These are phyloP conservation scores for Zygaena filipendulae DNA, from an alignment of 2,888 invertebrate genomes.

Conservation along the genomic window DNA sequence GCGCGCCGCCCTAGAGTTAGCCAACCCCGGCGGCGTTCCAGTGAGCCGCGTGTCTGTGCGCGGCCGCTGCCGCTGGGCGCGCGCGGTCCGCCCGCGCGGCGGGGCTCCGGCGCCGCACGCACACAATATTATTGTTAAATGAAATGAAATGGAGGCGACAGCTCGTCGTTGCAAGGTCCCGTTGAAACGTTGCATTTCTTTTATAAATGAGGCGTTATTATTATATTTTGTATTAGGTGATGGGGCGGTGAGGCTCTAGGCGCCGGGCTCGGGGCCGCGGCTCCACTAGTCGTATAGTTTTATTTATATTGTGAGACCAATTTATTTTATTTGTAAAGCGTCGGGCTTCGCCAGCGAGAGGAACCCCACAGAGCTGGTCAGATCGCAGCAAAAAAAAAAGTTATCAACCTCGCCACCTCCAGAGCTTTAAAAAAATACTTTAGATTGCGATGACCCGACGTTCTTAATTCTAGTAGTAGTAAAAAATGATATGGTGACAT, in stretches of 20 bases:
- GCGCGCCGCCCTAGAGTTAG: too few relatives aligned
- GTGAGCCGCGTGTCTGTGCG: too few relatives aligned
- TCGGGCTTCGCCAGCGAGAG: slow-evolving; percentile 27
- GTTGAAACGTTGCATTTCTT: slow-evolving; percentile 39
- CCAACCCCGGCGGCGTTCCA: too few relatives aligned
- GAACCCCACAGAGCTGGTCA: too few relatives aligned
- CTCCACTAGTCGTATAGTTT: slow-evolving; percentile 52
- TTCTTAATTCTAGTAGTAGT: slow-evolving; percentile 55
- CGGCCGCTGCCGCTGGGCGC: too few relatives aligned
- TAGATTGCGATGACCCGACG: slow-evolving; percentile 23
- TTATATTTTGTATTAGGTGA: slow-evolving; percentile 32
- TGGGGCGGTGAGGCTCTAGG: slow-evolving; percentile 26
- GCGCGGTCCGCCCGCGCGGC: slow-evolving; percentile 12
- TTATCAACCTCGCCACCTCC: slow-evolving; percentile 26
- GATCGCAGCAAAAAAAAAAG: too few relatives aligned
- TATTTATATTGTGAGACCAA: slow-evolving; percentile 62
- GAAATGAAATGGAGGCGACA: slow-evolving; percentile 2
- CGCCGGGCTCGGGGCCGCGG: slow-evolving; percentile 27
- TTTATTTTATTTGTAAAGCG: slow-evolving; percentile 51
- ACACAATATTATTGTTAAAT: slow-evolving; percentile 13
- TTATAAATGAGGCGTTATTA: slow-evolving; percentile 41
- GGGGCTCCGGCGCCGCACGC: slow-evolving; percentile 20
- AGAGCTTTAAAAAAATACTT: slow-evolving; percentile 47
- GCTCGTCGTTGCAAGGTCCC: slow-evolving; percentile 20
- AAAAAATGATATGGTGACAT: slow-evolving; percentile 43